Base-by-base conservation (phyloP, 2,113 vertebrate species). In the Paralichthys olivaceus region DNA sequence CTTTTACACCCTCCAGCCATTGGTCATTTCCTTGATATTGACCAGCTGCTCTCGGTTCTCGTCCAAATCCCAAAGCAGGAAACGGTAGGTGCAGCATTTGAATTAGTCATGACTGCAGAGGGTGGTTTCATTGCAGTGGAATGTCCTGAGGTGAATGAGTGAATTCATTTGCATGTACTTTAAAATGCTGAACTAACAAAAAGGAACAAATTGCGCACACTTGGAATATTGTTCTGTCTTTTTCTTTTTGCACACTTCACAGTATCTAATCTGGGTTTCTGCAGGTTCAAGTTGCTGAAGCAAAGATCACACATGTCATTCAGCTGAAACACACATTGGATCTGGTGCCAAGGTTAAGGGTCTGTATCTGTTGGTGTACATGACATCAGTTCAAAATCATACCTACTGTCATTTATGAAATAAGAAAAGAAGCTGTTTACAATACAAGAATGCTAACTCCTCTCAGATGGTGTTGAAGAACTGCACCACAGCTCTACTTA, bases 1-100 rank as follows among this genome's bases (percentile, higher is more conserved):
- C 13, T 90, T 90, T 90, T 85, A 28, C 84, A n/a, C 87, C 82
- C 90, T 91, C 81, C 81, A 99, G 98, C 96, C 84, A 94, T 98
- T 85, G 94, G 95, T 91, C 96, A 94, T 91, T 99, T 99, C 91
- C 92, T 97, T 83, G 97, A 99, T 84, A 97, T 96, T 64, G 97
- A 99, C 87, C 96, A 98, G 69, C 95, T 99, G 66, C 96, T 99
- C 81, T 98, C 97, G 73, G 94, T 96, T 93, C 94, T 99, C 69
- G 93, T 99, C 65, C 97, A 98, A 93, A 95, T 99, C 90, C 97
- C 97, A 80, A 99, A 99, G 88, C 97, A 98, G 88, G 95, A 98
- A 89, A 97, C 96, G 7, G 98, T 99, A 95, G 0, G 81, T 86
- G 22, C 20, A 45, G 15, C n/a, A 17, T 9, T 51, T 62, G 37